Evolutionary conservation across 1,140 invertebrate species (phyloP).

Genomic region (Sinonovacula constricta): DNA sequence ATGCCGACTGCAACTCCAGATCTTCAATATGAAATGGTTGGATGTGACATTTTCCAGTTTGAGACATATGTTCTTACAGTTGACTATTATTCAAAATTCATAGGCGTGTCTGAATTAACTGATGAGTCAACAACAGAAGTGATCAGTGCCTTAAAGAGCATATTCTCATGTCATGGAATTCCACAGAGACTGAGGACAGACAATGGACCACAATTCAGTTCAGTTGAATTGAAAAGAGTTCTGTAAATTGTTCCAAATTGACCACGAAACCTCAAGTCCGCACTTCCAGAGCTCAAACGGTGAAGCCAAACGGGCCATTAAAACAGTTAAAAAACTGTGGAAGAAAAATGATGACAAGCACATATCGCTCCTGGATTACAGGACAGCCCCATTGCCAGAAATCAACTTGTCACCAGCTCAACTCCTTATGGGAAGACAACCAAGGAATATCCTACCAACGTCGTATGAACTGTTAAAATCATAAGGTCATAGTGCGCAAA

Average conservation of each 20-base stretch:
- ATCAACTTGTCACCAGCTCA: no score
- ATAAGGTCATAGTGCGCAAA: no score
- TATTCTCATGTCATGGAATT: slow-evolving; percentile 46
- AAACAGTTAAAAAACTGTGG: slow-evolving; percentile 54
- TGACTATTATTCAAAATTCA: no score
- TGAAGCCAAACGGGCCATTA: slow-evolving; percentile 57
- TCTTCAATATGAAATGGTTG: no score
- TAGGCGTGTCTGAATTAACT: slow-evolving; percentile 34
- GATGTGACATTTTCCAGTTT: no score
- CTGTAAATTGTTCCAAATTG: no score
- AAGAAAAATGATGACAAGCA: slow-evolving; percentile 44
- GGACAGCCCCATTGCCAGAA: no score
- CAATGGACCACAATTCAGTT: slow-evolving; percentile 77
- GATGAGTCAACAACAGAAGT: slow-evolving; percentile 25
- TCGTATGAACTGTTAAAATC: no score
- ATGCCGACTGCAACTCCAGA: no score
- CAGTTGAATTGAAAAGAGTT: slow-evolving; percentile 68
- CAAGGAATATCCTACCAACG: no score
- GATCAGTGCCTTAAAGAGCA: slow-evolving; percentile 18
- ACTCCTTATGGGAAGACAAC: no score
- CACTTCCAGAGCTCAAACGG: slow-evolving; percentile 56
- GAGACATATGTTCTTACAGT: slow-evolving; percentile 49
- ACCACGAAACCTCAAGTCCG: slow-evolving; percentile 55
- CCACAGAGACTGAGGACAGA: slow-evolving; percentile 73
- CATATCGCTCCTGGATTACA: slow-evolving; percentile 48